Base-by-base conservation (phyloP, 2,113 vertebrate genomes). In the Catagonus wagneri region DNA sequence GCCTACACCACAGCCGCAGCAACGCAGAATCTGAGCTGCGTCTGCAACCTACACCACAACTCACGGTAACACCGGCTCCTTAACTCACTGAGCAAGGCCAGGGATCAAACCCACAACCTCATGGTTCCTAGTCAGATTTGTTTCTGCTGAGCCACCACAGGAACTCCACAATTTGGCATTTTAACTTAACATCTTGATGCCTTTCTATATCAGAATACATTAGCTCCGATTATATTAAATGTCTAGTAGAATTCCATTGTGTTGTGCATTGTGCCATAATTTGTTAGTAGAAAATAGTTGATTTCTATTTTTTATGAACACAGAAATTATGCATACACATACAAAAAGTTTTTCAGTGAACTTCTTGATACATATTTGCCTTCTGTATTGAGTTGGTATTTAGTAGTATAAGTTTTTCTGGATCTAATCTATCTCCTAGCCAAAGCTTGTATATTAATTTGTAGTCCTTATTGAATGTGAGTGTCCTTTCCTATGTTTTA, bases 131-230 rank as follows among this genome's bases (percentile, higher is more conserved):
- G n/a, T n/a, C n/a, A n/a, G n/a, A n/a, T n/a, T n/a, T n/a, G n/a
- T n/a, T n/a, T n/a, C n/a, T n/a, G n/a, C n/a, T n/a, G n/a, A n/a
- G n/a, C n/a, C n/a, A n/a, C n/a, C n/a, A n/a, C n/a, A n/a, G n/a
- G n/a, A n/a, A n/a, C n/a, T n/a, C n/a, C n/a, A n/a, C n/a, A 50
- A 7, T 68, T 88, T 63, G 84, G 34, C 54, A 76, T 93, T 94
- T 36, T 80, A 36, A 69, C 7, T 44, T 78, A 75, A 50, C 60
- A 60, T 60, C 11, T 66, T 81, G 20, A 16, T 83, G 22, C 39
- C 34, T 89, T 94, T 72, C 20, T 85, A 22, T n/a, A 63, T 65
- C 27, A n/a, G 32, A 83, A 29, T 75, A 23, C 36, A 20, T 39
- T 39, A 88, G 3, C 58, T 69, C 32, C 72, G 56, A 20, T 54